These are phyloP conservation scores for Montipora efflorescens DNA, from an alignment of 64 coral and sea anemone genomes.

Conservation along the genomic window DNA sequence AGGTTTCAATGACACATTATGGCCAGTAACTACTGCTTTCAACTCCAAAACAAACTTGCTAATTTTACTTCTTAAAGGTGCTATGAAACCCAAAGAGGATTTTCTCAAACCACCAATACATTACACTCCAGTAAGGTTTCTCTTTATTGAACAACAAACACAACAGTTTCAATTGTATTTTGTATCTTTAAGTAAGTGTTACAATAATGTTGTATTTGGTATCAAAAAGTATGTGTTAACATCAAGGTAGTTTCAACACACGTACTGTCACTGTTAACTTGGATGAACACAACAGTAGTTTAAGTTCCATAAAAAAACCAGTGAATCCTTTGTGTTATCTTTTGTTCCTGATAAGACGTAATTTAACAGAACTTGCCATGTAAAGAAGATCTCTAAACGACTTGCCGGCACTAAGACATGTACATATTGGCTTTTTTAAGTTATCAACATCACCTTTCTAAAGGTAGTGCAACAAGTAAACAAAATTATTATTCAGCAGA, in stretches of 20 bases:
- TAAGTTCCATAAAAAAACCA: background rate
- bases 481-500: background rate
- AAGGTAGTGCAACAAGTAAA: background rate
- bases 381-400: background rate
- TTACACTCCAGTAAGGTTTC: background rate
- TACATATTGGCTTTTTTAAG: no score
- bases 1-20: slow-evolving; percentile 6
- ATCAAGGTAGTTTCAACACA: background rate
- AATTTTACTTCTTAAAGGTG: background rate
- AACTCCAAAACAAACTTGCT: background rate
- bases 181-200: no score
- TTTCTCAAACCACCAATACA: background rate
- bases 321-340: background rate
- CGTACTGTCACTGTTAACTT: background rate
- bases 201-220: background rate
- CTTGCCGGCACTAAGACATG: background rate
- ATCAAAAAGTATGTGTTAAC: background rate
- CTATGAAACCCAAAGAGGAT: background rate
- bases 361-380: background rate
- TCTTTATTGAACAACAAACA: no score
- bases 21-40: background rate
- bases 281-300: background rate
- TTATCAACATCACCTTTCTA: background rate
- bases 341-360: background rate
- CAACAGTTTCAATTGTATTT: no score